phyloP scores from a whole-genome alignment of 2,797 vertebrate genomes.

The Siniperca undulata region DNA sequence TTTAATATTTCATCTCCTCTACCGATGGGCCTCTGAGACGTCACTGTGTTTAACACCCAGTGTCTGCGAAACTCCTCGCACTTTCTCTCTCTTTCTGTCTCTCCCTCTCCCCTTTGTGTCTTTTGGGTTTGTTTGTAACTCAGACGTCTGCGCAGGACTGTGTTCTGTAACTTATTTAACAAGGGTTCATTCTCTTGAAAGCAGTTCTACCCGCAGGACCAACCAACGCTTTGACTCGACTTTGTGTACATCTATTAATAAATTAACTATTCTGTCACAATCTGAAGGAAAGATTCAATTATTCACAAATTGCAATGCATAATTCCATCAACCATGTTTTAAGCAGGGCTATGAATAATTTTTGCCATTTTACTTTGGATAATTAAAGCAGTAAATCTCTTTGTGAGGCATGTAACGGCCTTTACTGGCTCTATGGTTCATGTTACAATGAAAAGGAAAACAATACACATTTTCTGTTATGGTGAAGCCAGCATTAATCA shows the following conservation, averaged over 20 bases:
- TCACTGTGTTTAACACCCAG: slow-evolving; percentile 80
- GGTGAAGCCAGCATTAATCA: slow-evolving; percentile 79
- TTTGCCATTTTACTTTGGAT: slow-evolving; percentile 85
- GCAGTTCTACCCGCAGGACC: slow-evolving; percentile 85
- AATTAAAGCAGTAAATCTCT: slow-evolving; percentile 88
- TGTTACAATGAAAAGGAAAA: slow-evolving; percentile 79
- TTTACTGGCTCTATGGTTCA: slow-evolving; percentile 75
- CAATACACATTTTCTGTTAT: slow-evolving; percentile 78
- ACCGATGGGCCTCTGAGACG: slow-evolving; percentile 80
- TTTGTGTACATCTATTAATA: slow-evolving; percentile 88
- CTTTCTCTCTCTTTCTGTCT: slow-evolving; percentile 41
- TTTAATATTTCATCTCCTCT: slow-evolving; percentile 87
- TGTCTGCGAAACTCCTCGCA: slow-evolving; percentile 67
- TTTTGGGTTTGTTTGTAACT: slow-evolving; percentile 85
- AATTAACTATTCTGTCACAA: slow-evolving; percentile 89
- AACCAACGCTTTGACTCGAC: slow-evolving; percentile 83
- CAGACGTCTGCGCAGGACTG: slow-evolving; percentile 74
- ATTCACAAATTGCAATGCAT: slow-evolving; percentile 87
- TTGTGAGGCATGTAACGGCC: slow-evolving; percentile 75
- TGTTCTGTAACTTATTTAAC: slow-evolving; percentile 88
- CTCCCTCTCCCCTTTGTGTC: slow-evolving; percentile 65
- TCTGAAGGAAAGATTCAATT: slow-evolving; percentile 88
- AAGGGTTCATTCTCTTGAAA: slow-evolving; percentile 86
- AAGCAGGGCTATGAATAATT: slow-evolving; percentile 86
- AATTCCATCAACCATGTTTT: slow-evolving; percentile 86